Conservation (phyloP, 2,888 invertebrate species). For the Catocala nupta region DNA sequence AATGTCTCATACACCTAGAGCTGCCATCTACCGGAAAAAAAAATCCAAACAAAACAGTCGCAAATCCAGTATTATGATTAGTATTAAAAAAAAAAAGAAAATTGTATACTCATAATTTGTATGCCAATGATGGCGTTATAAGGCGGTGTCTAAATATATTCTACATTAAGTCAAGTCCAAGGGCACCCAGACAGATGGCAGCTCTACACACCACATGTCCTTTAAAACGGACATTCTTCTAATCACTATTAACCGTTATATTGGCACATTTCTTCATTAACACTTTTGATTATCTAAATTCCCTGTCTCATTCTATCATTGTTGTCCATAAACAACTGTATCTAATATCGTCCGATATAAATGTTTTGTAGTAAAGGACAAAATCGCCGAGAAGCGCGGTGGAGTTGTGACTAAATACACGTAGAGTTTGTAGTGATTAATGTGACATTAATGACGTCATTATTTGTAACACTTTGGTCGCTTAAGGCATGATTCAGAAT, state of each 20-base stretch:
- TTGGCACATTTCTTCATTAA: conserved; percentile 54
- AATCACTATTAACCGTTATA: conserved; percentile 36
- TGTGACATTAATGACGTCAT: conserved; percentile 10
- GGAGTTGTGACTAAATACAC: conserved; percentile 1
- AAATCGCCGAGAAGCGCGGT: conserved; percentile 11
- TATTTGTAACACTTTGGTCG: conserved; percentile 7
- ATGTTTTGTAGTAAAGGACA: neutral
- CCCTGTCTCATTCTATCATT: conserved; percentile 16
- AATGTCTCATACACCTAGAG: conserved; percentile 35
- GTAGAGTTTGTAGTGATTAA: conserved; percentile 34
- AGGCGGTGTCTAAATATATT: neutral
- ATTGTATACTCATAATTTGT: no score
- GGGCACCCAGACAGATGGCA: conserved; percentile 27
- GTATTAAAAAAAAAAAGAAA: no score
- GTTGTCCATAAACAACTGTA: conserved; percentile 4
- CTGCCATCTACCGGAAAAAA: conserved; percentile 45
- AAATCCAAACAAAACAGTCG: conserved; percentile 6
- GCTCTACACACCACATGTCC: conserved; percentile 65
- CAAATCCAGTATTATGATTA: no score
- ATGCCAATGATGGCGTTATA: no score
- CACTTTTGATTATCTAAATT: conserved; percentile 36
- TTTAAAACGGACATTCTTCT: conserved; percentile 64
- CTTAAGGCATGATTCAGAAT: conserved; percentile 9
- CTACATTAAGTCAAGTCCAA: neutral
- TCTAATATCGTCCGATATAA: neutral